Percentiles rank a stretch among this genome's conserved stretches.
Conservation (phyloP, 2,797 vertebrate genomes). For the Ispidina picta region DNA sequence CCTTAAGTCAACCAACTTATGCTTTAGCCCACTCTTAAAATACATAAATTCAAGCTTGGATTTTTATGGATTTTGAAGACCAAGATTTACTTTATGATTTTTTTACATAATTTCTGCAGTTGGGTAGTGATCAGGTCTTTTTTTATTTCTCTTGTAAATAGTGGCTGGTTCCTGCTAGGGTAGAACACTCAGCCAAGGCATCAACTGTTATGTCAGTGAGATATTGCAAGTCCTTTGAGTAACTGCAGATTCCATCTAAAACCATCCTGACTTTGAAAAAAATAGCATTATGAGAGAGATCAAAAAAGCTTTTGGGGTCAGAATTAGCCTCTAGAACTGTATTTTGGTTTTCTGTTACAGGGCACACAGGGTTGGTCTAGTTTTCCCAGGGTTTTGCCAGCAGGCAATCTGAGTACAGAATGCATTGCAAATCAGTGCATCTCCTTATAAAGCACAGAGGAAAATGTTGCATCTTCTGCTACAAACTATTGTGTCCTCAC, state of each 20-base stretch:
- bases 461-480: neutral
- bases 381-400: slow-evolving; percentile 55
- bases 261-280: neutral
- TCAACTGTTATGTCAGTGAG: neutral
- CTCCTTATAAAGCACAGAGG: slow-evolving; percentile 21
- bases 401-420: slow-evolving; percentile 13
- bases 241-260: slow-evolving; percentile 1
- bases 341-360: slow-evolving; percentile 28
- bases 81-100: neutral
- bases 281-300: neutral
- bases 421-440: neutral
- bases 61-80: neutral
- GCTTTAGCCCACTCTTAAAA: neutral
- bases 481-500: neutral
- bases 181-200: neutral
- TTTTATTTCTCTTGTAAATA: neutral
- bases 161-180: neutral
- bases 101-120: neutral
- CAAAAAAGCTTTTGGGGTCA: neutral
- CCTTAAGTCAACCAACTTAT: slow-evolving; percentile 25
- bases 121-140: neutral
- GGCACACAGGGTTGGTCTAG: neutral
- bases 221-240: neutral
- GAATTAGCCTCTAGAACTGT: slow-evolving; percentile 13
- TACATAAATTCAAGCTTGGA: neutral